phyloP scores from a whole-genome alignment of 2,797 vertebrate species.

The Parauchenoglanis ngamensis region DNA sequence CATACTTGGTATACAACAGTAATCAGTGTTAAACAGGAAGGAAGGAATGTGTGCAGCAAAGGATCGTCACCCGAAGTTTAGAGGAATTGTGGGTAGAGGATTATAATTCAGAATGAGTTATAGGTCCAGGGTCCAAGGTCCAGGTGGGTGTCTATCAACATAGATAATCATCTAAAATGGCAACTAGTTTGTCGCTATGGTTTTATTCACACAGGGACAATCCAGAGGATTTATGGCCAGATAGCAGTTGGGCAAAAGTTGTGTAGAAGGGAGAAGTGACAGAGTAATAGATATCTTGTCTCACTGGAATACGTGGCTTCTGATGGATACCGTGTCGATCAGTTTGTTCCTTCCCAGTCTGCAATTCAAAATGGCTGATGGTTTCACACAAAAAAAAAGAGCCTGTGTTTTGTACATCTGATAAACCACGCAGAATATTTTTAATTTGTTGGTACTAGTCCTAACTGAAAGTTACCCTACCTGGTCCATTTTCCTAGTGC shows the following conservation, averaged over 20 bases:
- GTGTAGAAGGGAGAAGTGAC: slow-evolving; percentile 27
- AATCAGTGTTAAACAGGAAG: slow-evolving; percentile 73
- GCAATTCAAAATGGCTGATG: slow-evolving; percentile 27
- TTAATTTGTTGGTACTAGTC: slow-evolving; percentile 43
- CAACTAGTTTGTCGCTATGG: slow-evolving; percentile 64
- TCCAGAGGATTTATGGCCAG: slow-evolving; percentile 61
- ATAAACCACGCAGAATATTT: slow-evolving; percentile 31
- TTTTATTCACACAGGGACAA: slow-evolving; percentile 56
- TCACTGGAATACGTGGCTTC: slow-evolving; percentile 35
- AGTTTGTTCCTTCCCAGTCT: slow-evolving; percentile 7
- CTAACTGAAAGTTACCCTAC: slow-evolving; percentile 46
- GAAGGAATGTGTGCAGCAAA: slow-evolving; percentile 69
- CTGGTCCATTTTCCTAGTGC: slow-evolving; percentile 46
- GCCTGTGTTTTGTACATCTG: slow-evolving; percentile 24
- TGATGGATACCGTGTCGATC: slow-evolving; percentile 12
- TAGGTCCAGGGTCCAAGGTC: slow-evolving; percentile 59
- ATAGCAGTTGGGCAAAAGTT: slow-evolving; percentile 29
- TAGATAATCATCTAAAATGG: slow-evolving; percentile 75
- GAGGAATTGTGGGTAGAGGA: slow-evolving; percentile 26
- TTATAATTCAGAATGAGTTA: slow-evolving; percentile 45
- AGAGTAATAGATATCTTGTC: slow-evolving; percentile 28
- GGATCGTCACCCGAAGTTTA: slow-evolving; percentile 43
- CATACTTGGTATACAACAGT: slow-evolving; percentile 70
- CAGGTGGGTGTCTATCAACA: slow-evolving; percentile 69
- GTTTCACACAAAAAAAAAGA: slow-evolving; percentile 19